Evolutionary conservation across 1,140 invertebrate species (phyloP), one percentile per base, ranked within the genome.

Genomic region (Hyles vespertilio): DNA sequence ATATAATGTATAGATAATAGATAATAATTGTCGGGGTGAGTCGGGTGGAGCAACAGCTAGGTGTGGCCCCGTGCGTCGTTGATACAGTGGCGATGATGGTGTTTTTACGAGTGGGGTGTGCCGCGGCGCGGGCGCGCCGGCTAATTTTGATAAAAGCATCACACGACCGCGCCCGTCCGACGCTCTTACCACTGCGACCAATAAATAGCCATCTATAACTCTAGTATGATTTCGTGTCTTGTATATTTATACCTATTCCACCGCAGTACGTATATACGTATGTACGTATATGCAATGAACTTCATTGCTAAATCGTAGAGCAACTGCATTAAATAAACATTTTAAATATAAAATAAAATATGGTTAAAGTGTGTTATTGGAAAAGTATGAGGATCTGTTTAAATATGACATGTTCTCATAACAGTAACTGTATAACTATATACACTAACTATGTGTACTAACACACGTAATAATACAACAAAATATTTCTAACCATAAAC

Each of bases 121-220:
- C 67, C 76, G 61, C 63, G 48, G 61, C 73, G 65, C 76, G 81
- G 83, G 81, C 76, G 83, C 81, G 83, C 74, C 82, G 71, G 77
- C 81, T 84, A 85, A 88, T 87, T 88, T 87, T 77, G 84, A 83
- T 87, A 84, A 88, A 88, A 88, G 83, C 83, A 65, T 78, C 74
- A 76, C 74, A 72, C 81, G 77, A 77, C 81, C 82, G 75, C 84
- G 64, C 82, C 82, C 75, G 70, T 51, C 65, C 61, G 48, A 57
- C 56, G 61, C 67, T 61, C 55, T 68, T 67, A 69, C 69, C 72
- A 55, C 66, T 65, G 62, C 59, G 51, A 66, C 66, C 66, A 70
- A 72, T 74, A 74, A 74, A 70, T 71, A 70, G 53, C 34, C 55
- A 58, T 65, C 52, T 32, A 60, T 64, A 62, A 52, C 57, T 58